phyloP scores from a whole-genome alignment of 2,113 vertebrate genomes.

The Larimichthys crocea region DNA sequence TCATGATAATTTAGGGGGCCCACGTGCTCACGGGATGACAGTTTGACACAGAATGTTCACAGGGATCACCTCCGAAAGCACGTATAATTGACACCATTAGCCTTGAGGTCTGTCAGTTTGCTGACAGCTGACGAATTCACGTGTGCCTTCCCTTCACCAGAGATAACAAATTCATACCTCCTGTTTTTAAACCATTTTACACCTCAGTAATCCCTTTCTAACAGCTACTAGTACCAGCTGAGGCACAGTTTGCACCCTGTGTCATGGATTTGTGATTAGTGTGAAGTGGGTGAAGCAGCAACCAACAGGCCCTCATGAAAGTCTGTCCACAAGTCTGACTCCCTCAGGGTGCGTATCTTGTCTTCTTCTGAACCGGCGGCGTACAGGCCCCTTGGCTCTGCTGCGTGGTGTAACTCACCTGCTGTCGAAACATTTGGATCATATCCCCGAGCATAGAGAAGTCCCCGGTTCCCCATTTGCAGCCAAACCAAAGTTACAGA shows the following conservation, averaged over 20 bases:
- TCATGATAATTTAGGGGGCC: slow-evolving; percentile 67
- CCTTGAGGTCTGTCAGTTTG: slow-evolving; percentile 67
- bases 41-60: slow-evolving; percentile 59
- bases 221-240: slow-evolving; percentile 75
- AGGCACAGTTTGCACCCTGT: slow-evolving; percentile 67
- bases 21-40: slow-evolving; percentile 65
- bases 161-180: slow-evolving; percentile 60
- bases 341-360: slow-evolving; percentile 40
- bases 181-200: slow-evolving; percentile 69
- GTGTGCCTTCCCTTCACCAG: slow-evolving; percentile 26
- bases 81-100: slow-evolving; percentile 79
- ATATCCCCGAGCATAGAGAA: slow-evolving; percentile 45
- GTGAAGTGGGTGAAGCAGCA: slow-evolving; percentile 56
- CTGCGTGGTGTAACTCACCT: slow-evolving; percentile 67
- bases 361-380: slow-evolving; percentile 46
- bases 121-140: slow-evolving; percentile 69
- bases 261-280: slow-evolving; percentile 62
- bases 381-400: slow-evolving; percentile 48
- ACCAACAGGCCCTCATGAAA: slow-evolving; percentile 36
- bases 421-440: slow-evolving; percentile 67
- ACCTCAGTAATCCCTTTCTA: slow-evolving; percentile 68
- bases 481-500: slow-evolving; percentile 66
- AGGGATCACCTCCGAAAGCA: slow-evolving; percentile 55
- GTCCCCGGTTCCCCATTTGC: slow-evolving; percentile 38
- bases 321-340: slow-evolving; percentile 30